Conservation (phyloP, 2,797 vertebrate species). For the Bryconaethiops microstoma region DNA sequence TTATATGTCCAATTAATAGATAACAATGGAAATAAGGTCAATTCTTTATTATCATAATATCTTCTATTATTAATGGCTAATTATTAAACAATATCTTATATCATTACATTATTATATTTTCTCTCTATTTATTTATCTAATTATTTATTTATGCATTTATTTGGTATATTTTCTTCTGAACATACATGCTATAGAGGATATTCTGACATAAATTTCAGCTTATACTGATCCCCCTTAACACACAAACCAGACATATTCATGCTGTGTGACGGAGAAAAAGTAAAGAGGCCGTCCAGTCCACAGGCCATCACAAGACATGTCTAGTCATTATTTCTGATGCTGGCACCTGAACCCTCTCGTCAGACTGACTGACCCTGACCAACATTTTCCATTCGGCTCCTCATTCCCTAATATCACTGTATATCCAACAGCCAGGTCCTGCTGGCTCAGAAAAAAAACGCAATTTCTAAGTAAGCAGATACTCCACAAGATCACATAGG, state of each 20-base stretch:
- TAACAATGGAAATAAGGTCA: too few species aligned
- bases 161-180: too few species aligned
- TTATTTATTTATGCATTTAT: too few species aligned
- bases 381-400: conserved; percentile 33
- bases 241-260: not conserved
- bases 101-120: too few species aligned
- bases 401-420: conserved; percentile 18
- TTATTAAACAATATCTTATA: too few species aligned
- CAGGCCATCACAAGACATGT: conserved; percentile 21
- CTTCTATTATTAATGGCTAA: too few species aligned
- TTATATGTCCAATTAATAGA: too few species aligned
- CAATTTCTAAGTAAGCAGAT: too few species aligned
- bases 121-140: too few species aligned
- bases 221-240: not conserved
- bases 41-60: too few species aligned
- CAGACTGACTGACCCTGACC: conserved; percentile 21
- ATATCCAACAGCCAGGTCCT: conserved; percentile 15
- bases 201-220: not conserved
- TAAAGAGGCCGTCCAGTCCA: conserved; percentile 10
- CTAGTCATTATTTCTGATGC: conserved; percentile 29
- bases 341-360: conserved; percentile 34
- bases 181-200: not conserved
- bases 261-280: conserved; percentile 16
- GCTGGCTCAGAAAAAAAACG: not conserved
- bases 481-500: not conserved